These are phyloP conservation scores for Perca flavescens DNA, from an alignment of 2,113 vertebrate genomes.

Conservation along the genomic window DNA sequence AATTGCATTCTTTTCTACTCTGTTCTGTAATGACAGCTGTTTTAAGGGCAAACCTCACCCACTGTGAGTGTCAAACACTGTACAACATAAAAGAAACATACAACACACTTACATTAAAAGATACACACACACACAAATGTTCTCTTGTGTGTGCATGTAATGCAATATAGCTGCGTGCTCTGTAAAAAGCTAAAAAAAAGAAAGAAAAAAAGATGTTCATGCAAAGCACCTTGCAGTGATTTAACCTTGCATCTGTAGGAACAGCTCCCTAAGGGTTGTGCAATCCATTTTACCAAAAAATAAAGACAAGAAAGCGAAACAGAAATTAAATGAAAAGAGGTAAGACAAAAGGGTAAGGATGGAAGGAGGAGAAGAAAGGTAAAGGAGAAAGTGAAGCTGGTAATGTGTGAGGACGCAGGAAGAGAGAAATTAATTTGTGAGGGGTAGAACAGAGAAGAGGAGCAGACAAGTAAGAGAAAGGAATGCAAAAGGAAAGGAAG, in stretches of 20 bases:
- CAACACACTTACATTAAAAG: conserved; percentile 20
- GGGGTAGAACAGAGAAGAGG: background rate
- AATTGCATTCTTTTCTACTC: conserved; percentile 93
- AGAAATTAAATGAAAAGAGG: background rate
- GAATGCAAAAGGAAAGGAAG: background rate
- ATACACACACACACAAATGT: conserved; percentile 9
- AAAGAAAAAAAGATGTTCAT: conserved; percentile 14
- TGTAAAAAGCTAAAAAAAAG: background rate
- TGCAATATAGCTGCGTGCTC: background rate
- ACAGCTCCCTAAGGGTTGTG: background rate
- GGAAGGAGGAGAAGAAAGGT: background rate
- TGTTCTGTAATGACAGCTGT: conserved; percentile 93
- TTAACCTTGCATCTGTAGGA: conserved; percentile 8
- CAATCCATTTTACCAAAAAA: background rate
- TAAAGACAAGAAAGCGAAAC: background rate
- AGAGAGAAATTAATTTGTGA: background rate
- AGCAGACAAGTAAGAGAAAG: background rate
- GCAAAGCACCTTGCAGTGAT: conserved; percentile 13
- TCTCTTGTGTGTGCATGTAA: background rate
- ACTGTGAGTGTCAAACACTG: conserved; percentile 92
- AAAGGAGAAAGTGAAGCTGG: background rate
- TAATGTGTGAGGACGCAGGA: background rate
- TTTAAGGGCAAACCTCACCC: conserved; percentile 90
- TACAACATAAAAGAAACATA: conserved; percentile 71
- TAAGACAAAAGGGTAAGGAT: background rate